Evolutionary conservation across 2,113 vertebrate genomes (phyloP).

Genomic region (Colaptes auratus): DNA sequence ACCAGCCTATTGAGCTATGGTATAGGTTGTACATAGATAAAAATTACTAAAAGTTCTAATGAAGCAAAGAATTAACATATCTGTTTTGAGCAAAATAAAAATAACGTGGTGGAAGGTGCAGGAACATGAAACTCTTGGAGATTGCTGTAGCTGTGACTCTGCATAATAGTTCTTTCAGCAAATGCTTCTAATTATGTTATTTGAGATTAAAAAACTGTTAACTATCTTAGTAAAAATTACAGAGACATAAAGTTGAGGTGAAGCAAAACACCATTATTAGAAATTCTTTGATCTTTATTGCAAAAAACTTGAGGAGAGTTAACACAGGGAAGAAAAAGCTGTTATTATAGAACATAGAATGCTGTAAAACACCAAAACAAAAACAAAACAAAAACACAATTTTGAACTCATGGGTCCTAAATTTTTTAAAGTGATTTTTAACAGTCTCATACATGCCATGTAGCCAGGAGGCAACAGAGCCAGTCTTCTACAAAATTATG

Average conservation of each 20-base stretch:
- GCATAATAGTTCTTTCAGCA: not conserved
- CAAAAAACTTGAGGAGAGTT: not conserved
- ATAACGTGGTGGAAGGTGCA: not conserved
- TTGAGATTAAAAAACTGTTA: constrained; percentile 26
- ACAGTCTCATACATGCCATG: not conserved
- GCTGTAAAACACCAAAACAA: not conserved
- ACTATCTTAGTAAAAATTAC: not conserved
- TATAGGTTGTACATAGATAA: not conserved
- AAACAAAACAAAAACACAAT: too few relatives aligned
- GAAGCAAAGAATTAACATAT: not conserved
- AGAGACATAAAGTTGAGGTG: constrained; percentile 10
- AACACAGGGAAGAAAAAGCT: not conserved
- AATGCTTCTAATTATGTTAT: not conserved
- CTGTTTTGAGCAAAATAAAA: not conserved
- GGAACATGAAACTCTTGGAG: not conserved
- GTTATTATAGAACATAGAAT: not conserved
- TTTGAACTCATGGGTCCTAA: not conserved
- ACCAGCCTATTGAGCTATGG: not conserved
- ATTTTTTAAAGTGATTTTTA: not conserved
- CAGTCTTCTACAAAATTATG: not conserved
- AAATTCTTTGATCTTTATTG: constrained; percentile 6
- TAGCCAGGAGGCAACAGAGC: not conserved
- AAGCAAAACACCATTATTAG: not conserved
- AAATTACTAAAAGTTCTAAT: not conserved
- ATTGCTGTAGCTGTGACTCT: not conserved